Base-by-base conservation (phyloP, 2,888 invertebrate species). In the Nomada flava region DNA sequence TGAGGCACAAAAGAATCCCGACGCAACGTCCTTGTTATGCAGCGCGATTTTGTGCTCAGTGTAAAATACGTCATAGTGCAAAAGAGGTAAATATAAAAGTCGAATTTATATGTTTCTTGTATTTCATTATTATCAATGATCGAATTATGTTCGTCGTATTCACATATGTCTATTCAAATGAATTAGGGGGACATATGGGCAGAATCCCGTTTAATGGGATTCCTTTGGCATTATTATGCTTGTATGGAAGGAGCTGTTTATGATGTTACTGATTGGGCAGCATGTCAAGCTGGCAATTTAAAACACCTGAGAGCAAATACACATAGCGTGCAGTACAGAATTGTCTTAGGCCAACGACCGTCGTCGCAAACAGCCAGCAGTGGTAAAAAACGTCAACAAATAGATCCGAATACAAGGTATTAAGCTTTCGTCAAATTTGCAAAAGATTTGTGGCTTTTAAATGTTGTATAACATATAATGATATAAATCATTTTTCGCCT, bases 241-340 rank as follows among this genome's bases (percentile, higher is more conserved):
- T 98, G 98, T 91, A 98, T 99, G 98, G 98, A 99, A 94, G 98
- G 98, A 75, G 97, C 97, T 83, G 97, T 99, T 47, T 99, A 98
- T 94, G 98, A 99, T 94, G 98, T 99, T 90, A 98, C 98, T 63
- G 98, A 98, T 94, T 99, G 99, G 99, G 99, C 98, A 29, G 97
- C 97, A 86, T 99, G 99, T 94, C 98, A 98, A 95, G 97, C 96
- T 90, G 95, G 95, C 76, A 96, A 96, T 93, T 94, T 96, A 88
- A 96, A 96, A 90, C 98, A 98, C 94, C 95, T 98, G 88, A 96
- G 97, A 94, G 97, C 98, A 18, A 98, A 98, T 94, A 97, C 97
- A 82, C 98, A 98, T 95, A 96, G 97, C 94, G 98, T 98, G 82
- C 98, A 98, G 94, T 98, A 97, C 93, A 95, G 97, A 90, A 97